phyloP scores from a whole-genome alignment of 2,888 invertebrate genomes.

The Agrotis segetum region DNA sequence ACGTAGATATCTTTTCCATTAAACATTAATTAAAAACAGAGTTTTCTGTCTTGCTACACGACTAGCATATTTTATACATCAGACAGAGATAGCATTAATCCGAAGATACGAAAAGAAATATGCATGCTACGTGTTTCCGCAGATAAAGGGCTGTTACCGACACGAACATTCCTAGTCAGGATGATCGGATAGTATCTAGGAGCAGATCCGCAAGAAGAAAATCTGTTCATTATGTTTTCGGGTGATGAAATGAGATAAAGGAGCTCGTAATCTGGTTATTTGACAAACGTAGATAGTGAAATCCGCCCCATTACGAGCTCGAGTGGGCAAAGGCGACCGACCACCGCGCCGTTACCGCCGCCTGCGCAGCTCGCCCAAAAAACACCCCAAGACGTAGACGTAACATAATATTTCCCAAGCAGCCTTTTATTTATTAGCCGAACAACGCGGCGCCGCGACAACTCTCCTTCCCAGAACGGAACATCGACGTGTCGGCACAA shows the following conservation, averaged over 20 bases:
- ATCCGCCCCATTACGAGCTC: conserved; percentile 80
- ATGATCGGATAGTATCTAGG: conserved; percentile 1
- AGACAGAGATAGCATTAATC: conserved; percentile 34
- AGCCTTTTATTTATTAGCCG: conserved; percentile 90
- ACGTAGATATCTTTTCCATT: neutral
- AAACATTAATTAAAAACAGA: neutral
- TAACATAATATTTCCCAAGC: conserved; percentile 90
- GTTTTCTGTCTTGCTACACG: conserved; percentile 5
- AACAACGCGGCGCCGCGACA: conserved; percentile 86
- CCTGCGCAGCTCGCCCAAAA: conserved; percentile 82
- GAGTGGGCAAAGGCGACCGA: conserved; percentile 82
- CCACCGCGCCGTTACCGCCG: conserved; percentile 76
- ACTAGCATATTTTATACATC: conserved; percentile 30
- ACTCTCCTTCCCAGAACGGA: conserved; percentile 87
- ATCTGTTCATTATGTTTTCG: conserved; percentile 55
- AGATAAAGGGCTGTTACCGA: conserved; percentile 9
- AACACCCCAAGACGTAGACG: conserved; percentile 86
- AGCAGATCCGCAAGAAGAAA: conserved; percentile 32
- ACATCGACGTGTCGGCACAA: conserved; percentile 84
- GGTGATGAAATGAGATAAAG: conserved; percentile 58
- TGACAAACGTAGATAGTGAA: conserved; percentile 68
- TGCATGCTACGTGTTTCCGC: conserved; percentile 16
- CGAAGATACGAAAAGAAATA: conserved; percentile 36
- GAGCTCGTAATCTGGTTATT: conserved; percentile 69
- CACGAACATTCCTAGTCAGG: conserved; percentile 24